Percentiles rank a stretch among this genome's conserved stretches.
These are phyloP conservation scores for Cephus pulcher DNA, from an alignment of 2,888 invertebrate species.

Conservation along the genomic window DNA sequence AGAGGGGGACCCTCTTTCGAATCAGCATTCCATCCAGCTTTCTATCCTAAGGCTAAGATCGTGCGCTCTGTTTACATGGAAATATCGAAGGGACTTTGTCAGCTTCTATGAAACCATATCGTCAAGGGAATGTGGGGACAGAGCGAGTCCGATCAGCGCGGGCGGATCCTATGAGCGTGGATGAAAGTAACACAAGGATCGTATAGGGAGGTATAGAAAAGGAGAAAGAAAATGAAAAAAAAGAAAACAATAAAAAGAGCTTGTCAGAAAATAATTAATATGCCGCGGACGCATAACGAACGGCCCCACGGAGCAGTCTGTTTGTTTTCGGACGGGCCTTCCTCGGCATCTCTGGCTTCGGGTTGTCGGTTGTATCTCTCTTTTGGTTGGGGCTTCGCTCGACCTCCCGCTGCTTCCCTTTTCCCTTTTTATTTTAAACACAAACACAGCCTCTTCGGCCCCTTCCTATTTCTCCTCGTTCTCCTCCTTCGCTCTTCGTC, in stretches of 20 bases:
- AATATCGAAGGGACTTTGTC: background rate
- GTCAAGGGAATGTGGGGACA: background rate
- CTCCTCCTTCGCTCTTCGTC: constrained; percentile 10
- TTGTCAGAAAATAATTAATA: constrained; percentile 63
- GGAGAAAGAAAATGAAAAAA: background rate
- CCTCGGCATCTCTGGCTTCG: constrained; percentile 24
- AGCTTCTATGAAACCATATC: background rate
- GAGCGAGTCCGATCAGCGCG: background rate
- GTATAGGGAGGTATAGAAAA: background rate
- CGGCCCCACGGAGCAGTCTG: constrained; percentile 57
- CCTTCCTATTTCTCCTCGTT: constrained; percentile 21
- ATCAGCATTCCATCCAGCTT: background rate
- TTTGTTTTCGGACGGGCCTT: constrained; percentile 60
- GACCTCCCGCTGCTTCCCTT: constrained; percentile 51
- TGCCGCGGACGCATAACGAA: constrained; percentile 64
- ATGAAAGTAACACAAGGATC: background rate
- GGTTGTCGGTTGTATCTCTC: constrained; percentile 44
- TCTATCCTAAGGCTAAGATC: background rate
- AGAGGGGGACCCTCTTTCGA: background rate
- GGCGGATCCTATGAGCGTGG: background rate
- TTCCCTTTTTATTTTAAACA: constrained; percentile 46
- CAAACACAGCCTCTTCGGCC: constrained; percentile 28
- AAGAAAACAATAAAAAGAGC: constrained; percentile 37
- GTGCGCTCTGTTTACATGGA: background rate
- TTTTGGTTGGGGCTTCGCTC: constrained; percentile 37